Conservation (phyloP, 2,797 vertebrate species). For the Megaceryle alcyon region DNA sequence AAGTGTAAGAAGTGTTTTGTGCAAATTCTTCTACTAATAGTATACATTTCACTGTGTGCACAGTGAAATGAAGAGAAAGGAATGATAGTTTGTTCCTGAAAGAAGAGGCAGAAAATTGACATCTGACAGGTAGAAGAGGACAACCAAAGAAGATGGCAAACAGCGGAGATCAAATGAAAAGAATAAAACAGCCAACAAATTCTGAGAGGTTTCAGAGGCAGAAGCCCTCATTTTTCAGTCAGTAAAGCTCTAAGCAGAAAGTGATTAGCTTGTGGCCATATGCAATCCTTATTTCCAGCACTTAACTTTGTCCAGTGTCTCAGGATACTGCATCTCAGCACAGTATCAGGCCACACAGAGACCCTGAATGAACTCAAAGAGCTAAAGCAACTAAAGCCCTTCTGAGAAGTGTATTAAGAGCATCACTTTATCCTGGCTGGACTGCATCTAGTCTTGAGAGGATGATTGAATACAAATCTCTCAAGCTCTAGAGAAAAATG, state of each 20-base stretch:
- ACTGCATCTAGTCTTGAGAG: background rate
- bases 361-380: conserved; percentile 1
- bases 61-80: background rate
- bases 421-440: conserved; percentile 20
- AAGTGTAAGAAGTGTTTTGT: background rate
- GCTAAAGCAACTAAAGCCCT: conserved; percentile 18
- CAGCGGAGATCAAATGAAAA: background rate
- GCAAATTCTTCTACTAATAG: background rate
- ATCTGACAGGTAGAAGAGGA: background rate
- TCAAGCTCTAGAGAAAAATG: background rate
- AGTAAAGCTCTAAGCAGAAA: background rate
- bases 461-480: conserved; percentile 21
- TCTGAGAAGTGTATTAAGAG: conserved; percentile 31
- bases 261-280: background rate
- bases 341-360: background rate
- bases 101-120: background rate
- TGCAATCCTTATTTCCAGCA: background rate
- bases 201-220: background rate
- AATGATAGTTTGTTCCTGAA: background rate
- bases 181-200: background rate
- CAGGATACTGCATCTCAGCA: background rate
- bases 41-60: background rate
- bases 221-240: background rate
- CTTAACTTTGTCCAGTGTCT: background rate
- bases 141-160: background rate